Evolutionary conservation across 2,888 invertebrate genomes (phyloP), one percentile per base, ranked within the genome.

Genomic region (Minunthozetes semirufus): DNA sequence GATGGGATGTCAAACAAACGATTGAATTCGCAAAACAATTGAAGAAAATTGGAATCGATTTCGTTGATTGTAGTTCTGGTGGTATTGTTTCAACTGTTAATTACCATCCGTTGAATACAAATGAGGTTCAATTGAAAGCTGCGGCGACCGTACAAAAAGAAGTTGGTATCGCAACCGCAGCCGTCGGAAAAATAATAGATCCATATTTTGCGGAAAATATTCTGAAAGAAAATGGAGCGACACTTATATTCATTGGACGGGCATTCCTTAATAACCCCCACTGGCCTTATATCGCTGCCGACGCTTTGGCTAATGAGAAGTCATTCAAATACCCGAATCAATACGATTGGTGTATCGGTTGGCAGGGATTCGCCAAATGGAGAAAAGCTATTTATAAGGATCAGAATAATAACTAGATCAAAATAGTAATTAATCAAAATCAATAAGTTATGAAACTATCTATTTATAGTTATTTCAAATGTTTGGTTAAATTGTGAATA

Each of bases 181-280:
- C 72, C 25, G 72, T 72, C 72, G 72, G 72, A 13, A 33, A 59
- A n/a, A 72, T 72, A 56, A 17, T 72, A 9, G 25, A 59, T 11
- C 56, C 72, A 4, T 17, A 25, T 2, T 48, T 56, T 38, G 72
- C 72, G 1, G 72, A 72, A 13, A 71, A 72, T 11, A 59, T 72
- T 13, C 50, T 72, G 3, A 50, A 59, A 72, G 33, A 56, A 33
- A 48, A 48, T 2, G 56, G 33, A 11, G 72, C 72, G 17, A 72
- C 50, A 17, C 42, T 68, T 68, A 68, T 68, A 42, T 68, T 68
- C 68, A 68, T 68, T 22, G 68, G 68, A 0, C 19, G 72, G 19
- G 72, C 59, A 13, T 72, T 59, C 27, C 72, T 72, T 4, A 59
- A 72, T 19, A 59, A 72, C 59, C 72, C 72, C 33, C 72, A 72